Evolutionary conservation across 2,113 vertebrate species (phyloP).

Genomic region (Pelmatolapia mariae): DNA sequence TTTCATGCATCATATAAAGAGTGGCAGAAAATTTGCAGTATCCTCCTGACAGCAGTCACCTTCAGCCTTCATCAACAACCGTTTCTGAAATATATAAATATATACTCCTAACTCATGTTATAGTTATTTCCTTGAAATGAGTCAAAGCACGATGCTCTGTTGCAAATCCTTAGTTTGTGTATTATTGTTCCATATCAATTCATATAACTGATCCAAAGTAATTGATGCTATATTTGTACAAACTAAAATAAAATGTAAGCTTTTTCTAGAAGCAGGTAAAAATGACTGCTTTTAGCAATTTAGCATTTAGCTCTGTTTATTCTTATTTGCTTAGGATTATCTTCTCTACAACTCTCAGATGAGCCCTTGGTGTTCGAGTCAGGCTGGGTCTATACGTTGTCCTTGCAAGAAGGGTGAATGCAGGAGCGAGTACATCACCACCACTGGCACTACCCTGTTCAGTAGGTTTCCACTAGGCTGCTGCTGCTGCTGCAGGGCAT

Average conservation of each 20-base stretch:
- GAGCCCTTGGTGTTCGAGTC: not conserved
- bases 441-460: not conserved
- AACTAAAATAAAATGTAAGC: not conserved
- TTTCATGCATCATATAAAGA: not conserved
- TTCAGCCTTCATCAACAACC: not conserved
- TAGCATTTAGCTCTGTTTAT: not conserved
- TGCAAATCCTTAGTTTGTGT: not conserved
- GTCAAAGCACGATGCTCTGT: not conserved
- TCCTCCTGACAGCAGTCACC: not conserved
- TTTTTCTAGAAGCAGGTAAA: not conserved
- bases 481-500: not conserved
- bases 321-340: not conserved
- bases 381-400: not conserved
- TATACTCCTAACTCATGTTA: not conserved
- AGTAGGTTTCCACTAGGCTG: not conserved
- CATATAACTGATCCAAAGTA: not conserved
- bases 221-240: not conserved
- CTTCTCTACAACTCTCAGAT: not conserved
- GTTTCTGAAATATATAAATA: not conserved
- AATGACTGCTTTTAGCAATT: not conserved
- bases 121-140: not conserved
- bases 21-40: not conserved
- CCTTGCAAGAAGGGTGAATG: not conserved
- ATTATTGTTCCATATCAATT: not conserved
- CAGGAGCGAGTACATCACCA: not conserved